phyloP scores from a whole-genome alignment of 64 coral and sea anemone species.

The Pocillopora verrucosa region DNA sequence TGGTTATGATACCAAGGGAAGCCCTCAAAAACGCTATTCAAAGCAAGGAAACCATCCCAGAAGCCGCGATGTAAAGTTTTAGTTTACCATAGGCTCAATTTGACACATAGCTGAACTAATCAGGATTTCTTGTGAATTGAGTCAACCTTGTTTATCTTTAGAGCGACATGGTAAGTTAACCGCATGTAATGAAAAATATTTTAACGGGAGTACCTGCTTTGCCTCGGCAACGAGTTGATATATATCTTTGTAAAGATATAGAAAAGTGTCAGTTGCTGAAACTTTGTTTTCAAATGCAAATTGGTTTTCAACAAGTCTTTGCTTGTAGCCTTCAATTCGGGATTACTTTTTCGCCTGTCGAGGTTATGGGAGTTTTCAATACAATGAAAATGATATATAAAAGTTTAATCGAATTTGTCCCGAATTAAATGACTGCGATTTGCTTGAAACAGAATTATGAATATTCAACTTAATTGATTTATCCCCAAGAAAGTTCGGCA shows the following conservation, averaged over 20 bases:
- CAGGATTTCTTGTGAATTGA: background rate
- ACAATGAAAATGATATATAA: background rate
- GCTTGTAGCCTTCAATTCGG: too few relatives aligned
- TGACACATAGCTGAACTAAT: background rate
- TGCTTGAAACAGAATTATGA: background rate
- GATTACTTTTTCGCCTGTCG: too few relatives aligned
- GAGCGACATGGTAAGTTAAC: background rate
- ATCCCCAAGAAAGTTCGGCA: background rate
- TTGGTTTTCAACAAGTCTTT: background rate
- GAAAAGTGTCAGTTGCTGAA: background rate
- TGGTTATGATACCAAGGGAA: background rate
- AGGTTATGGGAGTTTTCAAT: background rate
- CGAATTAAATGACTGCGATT: background rate
- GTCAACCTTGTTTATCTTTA: background rate
- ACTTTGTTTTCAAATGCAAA: slow-evolving; percentile 1
- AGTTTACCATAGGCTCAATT: background rate
- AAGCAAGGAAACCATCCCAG: background rate
- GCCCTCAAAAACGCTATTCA: background rate
- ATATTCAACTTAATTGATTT: background rate
- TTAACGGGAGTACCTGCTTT: slow-evolving; percentile 17
- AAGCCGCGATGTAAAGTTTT: background rate
- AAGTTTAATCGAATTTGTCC: slow-evolving; percentile 37
- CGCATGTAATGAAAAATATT: background rate
- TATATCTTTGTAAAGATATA: background rate
- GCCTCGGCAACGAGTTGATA: slow-evolving; percentile 14